These are phyloP conservation scores for Etheostoma spectabile DNA, from an alignment of 2,113 vertebrate species.

Conservation along the genomic window DNA sequence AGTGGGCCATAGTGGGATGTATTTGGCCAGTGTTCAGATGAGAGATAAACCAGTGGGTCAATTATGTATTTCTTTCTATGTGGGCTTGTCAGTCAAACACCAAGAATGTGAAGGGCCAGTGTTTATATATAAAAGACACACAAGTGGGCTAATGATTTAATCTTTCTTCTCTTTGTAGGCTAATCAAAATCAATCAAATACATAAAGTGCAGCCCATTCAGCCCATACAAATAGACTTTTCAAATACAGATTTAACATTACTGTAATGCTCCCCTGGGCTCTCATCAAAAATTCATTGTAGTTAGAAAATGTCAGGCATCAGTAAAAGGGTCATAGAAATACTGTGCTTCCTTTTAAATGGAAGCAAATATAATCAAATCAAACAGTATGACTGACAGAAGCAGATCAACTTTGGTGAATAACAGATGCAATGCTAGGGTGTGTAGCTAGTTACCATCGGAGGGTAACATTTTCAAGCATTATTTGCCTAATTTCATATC, in stretches of 20 bases:
- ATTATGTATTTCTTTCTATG: too few relatives aligned
- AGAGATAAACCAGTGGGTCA: too few relatives aligned
- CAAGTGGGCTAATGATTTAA: too few relatives aligned
- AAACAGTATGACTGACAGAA: not conserved
- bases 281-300: not conserved
- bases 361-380: not conserved
- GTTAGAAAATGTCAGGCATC: not conserved
- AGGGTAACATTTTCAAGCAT: not conserved
- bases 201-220: too few relatives aligned
- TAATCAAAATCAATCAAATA: too few relatives aligned
- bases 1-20: too few relatives aligned
- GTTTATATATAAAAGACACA: too few relatives aligned
- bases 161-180: too few relatives aligned
- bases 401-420: not conserved
- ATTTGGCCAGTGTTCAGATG: too few relatives aligned
- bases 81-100: too few relatives aligned
- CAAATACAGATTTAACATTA: conserved; percentile 27
- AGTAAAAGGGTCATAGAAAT: not conserved
- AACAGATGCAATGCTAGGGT: not conserved
- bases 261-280: conserved; percentile 4
- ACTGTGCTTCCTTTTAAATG: not conserved
- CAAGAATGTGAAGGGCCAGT: too few relatives aligned
- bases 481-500: not conserved
- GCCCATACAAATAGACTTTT: not conserved
- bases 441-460: not conserved